Conservation (phyloP, 1,140 invertebrate genomes). For the Hyles euphorbiae region DNA sequence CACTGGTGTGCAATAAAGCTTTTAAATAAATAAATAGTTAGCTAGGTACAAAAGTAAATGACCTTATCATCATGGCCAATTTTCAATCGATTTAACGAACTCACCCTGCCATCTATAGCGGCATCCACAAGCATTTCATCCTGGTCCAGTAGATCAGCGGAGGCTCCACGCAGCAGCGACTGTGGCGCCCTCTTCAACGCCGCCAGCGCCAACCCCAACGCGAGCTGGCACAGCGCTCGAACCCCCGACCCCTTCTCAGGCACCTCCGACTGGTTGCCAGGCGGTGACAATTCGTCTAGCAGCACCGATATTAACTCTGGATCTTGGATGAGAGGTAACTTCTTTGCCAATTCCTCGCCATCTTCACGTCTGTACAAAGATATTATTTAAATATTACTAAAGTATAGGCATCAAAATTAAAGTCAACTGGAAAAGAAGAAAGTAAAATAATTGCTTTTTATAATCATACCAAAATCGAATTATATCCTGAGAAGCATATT, state of each 20-base stretch:
- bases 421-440: too few relatives aligned
- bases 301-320: conserved; percentile 77
- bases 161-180: conserved; percentile 36
- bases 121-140: conserved; percentile 86
- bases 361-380: conserved; percentile 69
- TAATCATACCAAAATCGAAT: too few relatives aligned
- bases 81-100: neutral
- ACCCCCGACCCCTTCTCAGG: conserved; percentile 77
- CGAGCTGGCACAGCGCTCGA: conserved; percentile 85
- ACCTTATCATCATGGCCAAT: too few relatives aligned
- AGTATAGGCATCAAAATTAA: too few relatives aligned
- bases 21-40: too few relatives aligned
- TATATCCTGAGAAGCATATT: too few relatives aligned
- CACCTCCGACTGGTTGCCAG: conserved; percentile 53
- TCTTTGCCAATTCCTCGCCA: conserved; percentile 81
- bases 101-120: conserved; percentile 84
- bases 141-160: conserved; percentile 77
- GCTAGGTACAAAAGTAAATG: too few relatives aligned
- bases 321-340: conserved; percentile 84
- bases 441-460: too few relatives aligned
- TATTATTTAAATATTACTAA: conserved; percentile 6
- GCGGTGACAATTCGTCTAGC: conserved; percentile 74
- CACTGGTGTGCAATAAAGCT: too few relatives aligned
- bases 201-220: conserved; percentile 87
- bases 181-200: conserved; percentile 81